Conservation (phyloP, 2,888 invertebrate genomes). For the Chrysolina americana region DNA sequence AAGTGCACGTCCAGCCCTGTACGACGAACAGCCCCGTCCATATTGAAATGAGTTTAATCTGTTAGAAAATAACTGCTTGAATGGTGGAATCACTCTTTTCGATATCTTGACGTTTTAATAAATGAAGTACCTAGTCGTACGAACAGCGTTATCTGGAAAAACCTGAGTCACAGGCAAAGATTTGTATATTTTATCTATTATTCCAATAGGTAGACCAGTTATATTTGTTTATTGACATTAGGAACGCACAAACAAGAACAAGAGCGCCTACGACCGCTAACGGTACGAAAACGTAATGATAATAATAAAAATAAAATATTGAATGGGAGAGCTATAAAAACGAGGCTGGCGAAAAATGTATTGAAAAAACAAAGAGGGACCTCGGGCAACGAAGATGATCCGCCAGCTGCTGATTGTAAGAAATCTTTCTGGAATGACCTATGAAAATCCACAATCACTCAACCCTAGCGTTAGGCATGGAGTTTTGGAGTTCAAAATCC, state of each 20-base stretch:
- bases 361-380: too few species aligned
- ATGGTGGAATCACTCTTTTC: conserved; percentile 6
- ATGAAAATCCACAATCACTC: too few species aligned
- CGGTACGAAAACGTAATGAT: not conserved
- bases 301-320: too few species aligned
- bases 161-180: conserved; percentile 10
- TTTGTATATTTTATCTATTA: conserved; percentile 12
- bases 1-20: too few species aligned
- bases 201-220: conserved; percentile 16
- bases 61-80: not conserved
- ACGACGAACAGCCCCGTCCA: too few species aligned
- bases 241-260: conserved; percentile 20
- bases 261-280: conserved; percentile 7
- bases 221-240: conserved; percentile 11
- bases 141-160: conserved; percentile 2
- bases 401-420: too few species aligned
- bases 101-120: conserved; percentile 4
- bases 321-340: not conserved
- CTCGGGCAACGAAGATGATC: too few species aligned
- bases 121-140: conserved; percentile 4
- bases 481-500: too few species aligned
- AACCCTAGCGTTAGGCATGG: too few species aligned
- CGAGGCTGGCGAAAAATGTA: not conserved
- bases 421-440: too few species aligned
- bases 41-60: not conserved